Evolutionary conservation across 2,888 invertebrate species (phyloP).

Genomic region (Cylloceria caligata): DNA sequence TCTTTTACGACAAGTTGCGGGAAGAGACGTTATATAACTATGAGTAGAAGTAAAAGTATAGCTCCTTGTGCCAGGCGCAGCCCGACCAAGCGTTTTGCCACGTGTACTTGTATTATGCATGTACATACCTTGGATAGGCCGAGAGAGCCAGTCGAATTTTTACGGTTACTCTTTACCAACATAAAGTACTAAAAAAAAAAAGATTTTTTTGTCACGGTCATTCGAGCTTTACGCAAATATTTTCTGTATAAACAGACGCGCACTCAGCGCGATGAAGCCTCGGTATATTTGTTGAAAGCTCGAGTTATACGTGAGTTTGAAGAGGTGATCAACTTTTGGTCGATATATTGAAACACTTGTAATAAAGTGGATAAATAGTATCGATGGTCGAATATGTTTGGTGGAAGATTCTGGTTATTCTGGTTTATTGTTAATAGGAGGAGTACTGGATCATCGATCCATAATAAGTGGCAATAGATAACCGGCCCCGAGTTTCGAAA

Average conservation of each 20-base stretch:
- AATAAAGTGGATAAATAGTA: not conserved
- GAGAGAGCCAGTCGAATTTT: conserved; percentile 46
- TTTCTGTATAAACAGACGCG: conserved; percentile 45
- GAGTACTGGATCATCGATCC: too few species aligned
- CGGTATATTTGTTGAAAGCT: conserved; percentile 17
- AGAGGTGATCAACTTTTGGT: not conserved
- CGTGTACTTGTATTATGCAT: conserved; percentile 61
- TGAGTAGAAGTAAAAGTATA: conserved; percentile 22
- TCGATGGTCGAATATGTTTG: not conserved
- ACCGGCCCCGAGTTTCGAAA: too few species aligned
- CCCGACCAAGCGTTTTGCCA: conserved; percentile 28
- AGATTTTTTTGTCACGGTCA: conserved; percentile 30
- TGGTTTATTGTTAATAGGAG: too few species aligned
- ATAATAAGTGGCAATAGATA: too few species aligned
- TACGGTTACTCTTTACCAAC: conserved; percentile 56
- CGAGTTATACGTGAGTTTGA: not conserved
- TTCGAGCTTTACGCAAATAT: conserved; percentile 50
- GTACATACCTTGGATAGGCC: conserved; percentile 54
- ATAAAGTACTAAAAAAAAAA: conserved; percentile 55
- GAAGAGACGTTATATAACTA: conserved; percentile 40
- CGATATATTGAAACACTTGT: not conserved
- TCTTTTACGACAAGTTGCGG: conserved; percentile 58
- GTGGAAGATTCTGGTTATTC: not conserved
- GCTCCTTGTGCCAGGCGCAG: conserved; percentile 36
- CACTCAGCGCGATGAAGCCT: conserved; percentile 31